Percentiles rank a stretch among this genome's conserved stretches.
phyloP scores from a whole-genome alignment of 2,113 vertebrate species.

The Dinomys branickii region DNA sequence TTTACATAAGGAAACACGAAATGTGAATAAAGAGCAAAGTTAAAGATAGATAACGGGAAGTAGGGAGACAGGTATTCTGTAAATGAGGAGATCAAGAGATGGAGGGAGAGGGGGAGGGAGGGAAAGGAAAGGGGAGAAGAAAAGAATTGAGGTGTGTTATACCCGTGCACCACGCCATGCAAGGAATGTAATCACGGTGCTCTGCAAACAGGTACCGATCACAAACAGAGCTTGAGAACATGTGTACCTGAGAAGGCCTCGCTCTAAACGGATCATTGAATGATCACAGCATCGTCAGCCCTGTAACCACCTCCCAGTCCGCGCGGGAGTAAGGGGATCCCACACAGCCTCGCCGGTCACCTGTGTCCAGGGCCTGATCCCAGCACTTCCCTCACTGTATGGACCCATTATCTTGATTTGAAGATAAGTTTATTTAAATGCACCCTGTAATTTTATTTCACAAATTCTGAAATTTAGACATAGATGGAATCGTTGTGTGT shows the following conservation, averaged over 20 bases:
- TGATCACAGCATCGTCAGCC: background rate
- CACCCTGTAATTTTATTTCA: background rate
- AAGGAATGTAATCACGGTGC: background rate
- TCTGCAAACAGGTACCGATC: background rate
- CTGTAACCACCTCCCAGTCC: background rate
- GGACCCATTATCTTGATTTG: background rate
- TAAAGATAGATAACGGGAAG: background rate
- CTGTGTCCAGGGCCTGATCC: background rate
- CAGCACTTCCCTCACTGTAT: background rate
- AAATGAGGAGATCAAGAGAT: background rate
- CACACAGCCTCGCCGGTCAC: too few species aligned
- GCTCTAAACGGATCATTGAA: background rate
- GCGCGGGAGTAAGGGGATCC: background rate
- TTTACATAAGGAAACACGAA: background rate
- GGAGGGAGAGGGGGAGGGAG: background rate
- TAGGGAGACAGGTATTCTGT: background rate
- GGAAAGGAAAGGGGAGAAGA: background rate
- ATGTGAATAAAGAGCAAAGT: background rate
- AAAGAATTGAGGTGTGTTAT: background rate
- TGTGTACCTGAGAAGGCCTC: background rate
- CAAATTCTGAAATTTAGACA: background rate
- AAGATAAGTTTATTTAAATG: background rate
- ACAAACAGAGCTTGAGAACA: background rate
- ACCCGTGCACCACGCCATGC: accelerated
- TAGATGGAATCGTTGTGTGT: background rate